phyloP scores from a whole-genome alignment of 2,888 invertebrate species.

The Hemithea aestivaria region DNA sequence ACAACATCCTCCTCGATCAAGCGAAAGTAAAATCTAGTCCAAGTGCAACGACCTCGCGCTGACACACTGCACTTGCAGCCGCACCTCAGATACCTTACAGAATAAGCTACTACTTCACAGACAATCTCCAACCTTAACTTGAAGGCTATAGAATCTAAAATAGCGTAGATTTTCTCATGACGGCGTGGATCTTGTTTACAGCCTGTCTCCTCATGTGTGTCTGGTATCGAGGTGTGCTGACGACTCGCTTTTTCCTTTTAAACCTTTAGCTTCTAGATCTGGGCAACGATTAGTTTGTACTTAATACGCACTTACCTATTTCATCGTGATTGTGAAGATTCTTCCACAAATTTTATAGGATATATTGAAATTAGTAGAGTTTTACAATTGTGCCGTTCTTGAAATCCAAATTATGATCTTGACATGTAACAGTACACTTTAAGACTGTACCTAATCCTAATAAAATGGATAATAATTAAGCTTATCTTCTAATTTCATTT shows the following conservation, averaged over 20 bases:
- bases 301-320: too few species aligned
- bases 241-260: conserved; percentile 27
- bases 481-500: too few species aligned
- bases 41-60: conserved; percentile 61
- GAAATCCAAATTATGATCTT: too few species aligned
- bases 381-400: too few species aligned
- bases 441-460: too few species aligned
- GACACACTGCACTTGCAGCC: conserved; percentile 65
- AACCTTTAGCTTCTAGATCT: conserved; percentile 18
- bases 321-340: too few species aligned
- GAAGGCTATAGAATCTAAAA: conserved; percentile 5
- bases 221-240: conserved; percentile 21
- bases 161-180: neutral
- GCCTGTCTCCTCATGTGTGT: conserved; percentile 22
- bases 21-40: conserved; percentile 71
- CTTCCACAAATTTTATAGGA: too few species aligned
- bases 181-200: conserved; percentile 21
- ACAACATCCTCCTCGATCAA: conserved; percentile 45
- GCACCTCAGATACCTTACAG: conserved; percentile 30
- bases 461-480: too few species aligned
- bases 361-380: too few species aligned
- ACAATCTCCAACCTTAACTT: conserved; percentile 12
- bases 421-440: too few species aligned
- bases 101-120: conserved; percentile 17
- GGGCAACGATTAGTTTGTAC: too few species aligned